phyloP scores from a whole-genome alignment of 64 coral and sea anemone species.

The Stylophora pistillata region DNA sequence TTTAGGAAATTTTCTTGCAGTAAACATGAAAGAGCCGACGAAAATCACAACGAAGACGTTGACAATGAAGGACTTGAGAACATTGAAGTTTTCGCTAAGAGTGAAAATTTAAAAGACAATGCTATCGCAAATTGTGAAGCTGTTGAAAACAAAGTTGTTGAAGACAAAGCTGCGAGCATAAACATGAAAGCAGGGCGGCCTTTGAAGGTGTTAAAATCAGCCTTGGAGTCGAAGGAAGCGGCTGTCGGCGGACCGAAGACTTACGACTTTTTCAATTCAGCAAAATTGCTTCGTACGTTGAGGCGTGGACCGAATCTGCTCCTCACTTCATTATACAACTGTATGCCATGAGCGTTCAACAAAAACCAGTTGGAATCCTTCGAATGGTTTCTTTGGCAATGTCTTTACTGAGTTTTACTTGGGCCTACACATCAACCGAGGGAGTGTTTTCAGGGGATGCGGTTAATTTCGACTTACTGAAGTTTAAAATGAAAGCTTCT shows the following conservation, averaged over 20 bases:
- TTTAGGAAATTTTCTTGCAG: too few relatives aligned
- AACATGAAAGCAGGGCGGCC: too few relatives aligned
- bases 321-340: constrained; percentile 56
- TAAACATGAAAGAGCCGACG: too few relatives aligned
- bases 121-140: too few relatives aligned
- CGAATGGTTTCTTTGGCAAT: constrained; percentile 45
- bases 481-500: background rate
- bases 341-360: constrained; percentile 36
- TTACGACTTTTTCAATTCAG: background rate
- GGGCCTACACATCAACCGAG: constrained; percentile 23
- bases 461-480: too few relatives aligned
- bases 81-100: too few relatives aligned
- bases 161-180: too few relatives aligned
- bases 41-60: too few relatives aligned
- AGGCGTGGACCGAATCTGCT: constrained; percentile 22
- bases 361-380: constrained; percentile 40
- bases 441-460: background rate
- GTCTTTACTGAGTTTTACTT: constrained; percentile 29
- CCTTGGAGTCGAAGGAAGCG: background rate
- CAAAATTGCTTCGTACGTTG: constrained; percentile 20
- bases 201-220: background rate
- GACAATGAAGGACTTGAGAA: too few relatives aligned
- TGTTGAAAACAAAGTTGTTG: too few relatives aligned
- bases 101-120: too few relatives aligned
- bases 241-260: background rate